Evolutionary conservation across 1,140 invertebrate genomes (phyloP).

Genomic region (Drosophila aff.): DNA sequence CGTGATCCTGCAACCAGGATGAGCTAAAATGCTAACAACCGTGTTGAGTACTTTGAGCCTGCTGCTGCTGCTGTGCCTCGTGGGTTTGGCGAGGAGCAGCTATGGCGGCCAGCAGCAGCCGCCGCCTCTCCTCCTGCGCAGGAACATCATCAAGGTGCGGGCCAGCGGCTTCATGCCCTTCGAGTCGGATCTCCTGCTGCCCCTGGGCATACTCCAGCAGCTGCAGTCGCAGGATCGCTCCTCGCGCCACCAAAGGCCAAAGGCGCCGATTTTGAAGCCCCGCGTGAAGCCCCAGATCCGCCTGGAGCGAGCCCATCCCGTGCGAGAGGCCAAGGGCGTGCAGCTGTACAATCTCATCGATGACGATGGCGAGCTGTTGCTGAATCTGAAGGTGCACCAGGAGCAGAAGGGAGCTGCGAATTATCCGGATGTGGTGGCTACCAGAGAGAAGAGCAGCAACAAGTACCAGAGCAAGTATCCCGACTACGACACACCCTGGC

Average conservation of each 20-base stretch:
- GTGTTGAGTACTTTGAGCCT: not conserved
- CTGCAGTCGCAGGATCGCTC: slow-evolving; percentile 62
- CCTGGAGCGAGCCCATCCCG: slow-evolving; percentile 46
- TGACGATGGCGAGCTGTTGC: slow-evolving; percentile 67
- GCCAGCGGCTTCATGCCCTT: slow-evolving; percentile 71
- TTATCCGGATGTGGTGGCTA: not conserved
- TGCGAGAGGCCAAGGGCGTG: slow-evolving; percentile 38
- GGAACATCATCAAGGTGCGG: slow-evolving; percentile 70
- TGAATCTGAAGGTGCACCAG: slow-evolving; percentile 68
- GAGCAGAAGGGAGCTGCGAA: slow-evolving; percentile 7
- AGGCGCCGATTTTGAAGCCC: slow-evolving; percentile 3
- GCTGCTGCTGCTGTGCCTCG: not conserved
- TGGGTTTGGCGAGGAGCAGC: slow-evolving; percentile 9
- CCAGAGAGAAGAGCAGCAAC: not conserved
- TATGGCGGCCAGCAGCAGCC: not conserved
- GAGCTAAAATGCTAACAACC: slow-evolving; percentile 22
- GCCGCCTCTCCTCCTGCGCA: slow-evolving; percentile 23
- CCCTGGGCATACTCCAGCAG: slow-evolving; percentile 59
- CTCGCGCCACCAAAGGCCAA: slow-evolving; percentile 30
- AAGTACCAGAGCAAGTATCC: slow-evolving; percentile 1
- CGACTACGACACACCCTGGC: slow-evolving; percentile 45
- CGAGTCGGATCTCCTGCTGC: slow-evolving; percentile 68
- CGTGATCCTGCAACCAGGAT: slow-evolving; percentile 21
- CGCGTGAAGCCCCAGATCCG: slow-evolving; percentile 58
- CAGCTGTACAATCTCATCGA: slow-evolving; percentile 76